Evolutionary conservation across 2,888 invertebrate species (phyloP).

Genomic region (Lysandra coridon): DNA sequence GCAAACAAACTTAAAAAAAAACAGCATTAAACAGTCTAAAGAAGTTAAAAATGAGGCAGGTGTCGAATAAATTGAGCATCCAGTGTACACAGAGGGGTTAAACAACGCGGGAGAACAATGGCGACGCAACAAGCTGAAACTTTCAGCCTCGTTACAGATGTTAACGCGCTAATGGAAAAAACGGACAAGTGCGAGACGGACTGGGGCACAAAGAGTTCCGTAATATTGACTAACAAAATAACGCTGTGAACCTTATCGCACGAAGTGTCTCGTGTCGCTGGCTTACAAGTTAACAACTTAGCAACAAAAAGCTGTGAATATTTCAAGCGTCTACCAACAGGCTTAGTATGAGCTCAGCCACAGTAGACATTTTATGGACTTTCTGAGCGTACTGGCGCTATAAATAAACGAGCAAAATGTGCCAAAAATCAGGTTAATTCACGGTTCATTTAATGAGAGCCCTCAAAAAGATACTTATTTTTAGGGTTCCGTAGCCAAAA

Average conservation of each 20-base stretch:
- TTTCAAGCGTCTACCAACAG: no score
- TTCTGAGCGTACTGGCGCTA: neutral
- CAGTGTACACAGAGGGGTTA: constrained; percentile 26
- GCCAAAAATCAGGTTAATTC: neutral
- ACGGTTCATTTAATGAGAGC: no score
- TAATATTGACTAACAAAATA: no score
- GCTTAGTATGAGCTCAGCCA: no score
- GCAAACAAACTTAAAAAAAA: neutral
- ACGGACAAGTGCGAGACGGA: neutral
- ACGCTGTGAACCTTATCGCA: no score
- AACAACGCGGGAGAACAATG: constrained; percentile 31
- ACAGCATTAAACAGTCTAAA: neutral
- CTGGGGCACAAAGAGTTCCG: no score
- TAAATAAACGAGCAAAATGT: neutral
- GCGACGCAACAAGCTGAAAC: constrained; percentile 33
- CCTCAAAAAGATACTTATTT: no score
- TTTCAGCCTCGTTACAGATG: constrained; percentile 29
- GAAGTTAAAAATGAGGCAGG: constrained; percentile 16
- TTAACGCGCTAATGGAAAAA: constrained; percentile 18
- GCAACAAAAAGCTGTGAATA: no score
- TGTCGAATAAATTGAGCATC: constrained; percentile 27
- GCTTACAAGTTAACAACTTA: no score
- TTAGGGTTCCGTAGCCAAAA: no score
- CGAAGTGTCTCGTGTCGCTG: no score
- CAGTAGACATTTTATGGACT: no score